Evolutionary conservation across 2,113 vertebrate genomes (phyloP), one percentile per base, ranked within the genome.

Genomic region (Neotragus pygmaeus): DNA sequence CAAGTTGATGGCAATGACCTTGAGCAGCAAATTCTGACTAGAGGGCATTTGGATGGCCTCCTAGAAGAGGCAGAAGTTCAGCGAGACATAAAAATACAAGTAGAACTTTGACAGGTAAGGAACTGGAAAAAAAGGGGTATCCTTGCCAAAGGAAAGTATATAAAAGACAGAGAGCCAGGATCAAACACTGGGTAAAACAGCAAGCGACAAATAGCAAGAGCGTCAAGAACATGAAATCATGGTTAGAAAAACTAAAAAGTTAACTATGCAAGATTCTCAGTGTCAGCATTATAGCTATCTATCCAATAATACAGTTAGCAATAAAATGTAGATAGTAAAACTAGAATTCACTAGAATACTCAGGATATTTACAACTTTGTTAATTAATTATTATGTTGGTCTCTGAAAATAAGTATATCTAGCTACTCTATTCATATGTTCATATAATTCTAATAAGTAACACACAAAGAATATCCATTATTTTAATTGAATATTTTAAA

Each of bases 391-490:
- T 43, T 30, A 81, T 39, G 87, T 5, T 27, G 47, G 28, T 2
- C 93, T 96, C 97, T 43, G 39, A 96, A 96, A 95, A 93, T 60
- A 95, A 97, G 88, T 88, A 93, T 62, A 97, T 83, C 81, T 95
- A 91, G 87, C 87, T 93, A 80, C 16, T 95, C 87, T 88, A 80
- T 80, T 95, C 95, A 75, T 64, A 93, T 90, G 92, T 88, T 98
- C 97, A 85, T 82, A 97, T 98, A 91, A 98, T 73, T 94, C 55
- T 27, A 96, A 96, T 87, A 98, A 96, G 90, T 97, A 96, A 97
- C 85, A 70, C 64, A 94, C 80, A 27, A 96, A 97, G 64, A 96
- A 45, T 89, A 78, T 80, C 93, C 70, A 98, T 98, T 97, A 97
- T 49, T 91, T 49, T 96, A 97, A 96, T 91, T 96, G 28, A 92